A percentile compares a stretch with the other conserved stretches of the same genome.
Evolutionary conservation across 2,797 vertebrate species (phyloP).

Genomic region (Lateolabrax maculatus): DNA sequence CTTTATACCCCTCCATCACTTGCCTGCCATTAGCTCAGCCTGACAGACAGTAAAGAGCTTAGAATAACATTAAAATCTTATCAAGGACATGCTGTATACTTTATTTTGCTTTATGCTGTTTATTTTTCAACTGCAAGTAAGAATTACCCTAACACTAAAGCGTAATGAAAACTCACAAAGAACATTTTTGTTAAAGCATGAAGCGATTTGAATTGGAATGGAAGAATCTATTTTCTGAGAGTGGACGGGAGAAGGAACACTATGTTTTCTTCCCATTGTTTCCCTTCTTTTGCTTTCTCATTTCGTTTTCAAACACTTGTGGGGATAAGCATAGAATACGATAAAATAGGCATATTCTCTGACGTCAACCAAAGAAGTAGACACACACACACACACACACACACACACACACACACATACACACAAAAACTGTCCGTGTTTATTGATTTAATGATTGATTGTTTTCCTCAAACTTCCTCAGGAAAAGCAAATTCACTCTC

Average conservation of each 20-base stretch:
- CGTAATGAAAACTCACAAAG: neutral
- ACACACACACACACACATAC: neutral
- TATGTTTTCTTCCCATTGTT: neutral
- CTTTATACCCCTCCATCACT: slow-evolving; percentile 50
- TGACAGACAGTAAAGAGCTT: slow-evolving; percentile 47
- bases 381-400: no score
- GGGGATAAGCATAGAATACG: slow-evolving; percentile 2
- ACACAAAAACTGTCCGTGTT: slow-evolving; percentile 31
- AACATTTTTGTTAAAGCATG: slow-evolving; percentile 3
- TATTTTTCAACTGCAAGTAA: neutral
- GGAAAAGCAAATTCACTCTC: slow-evolving; percentile 43
- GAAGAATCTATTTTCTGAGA: neutral
- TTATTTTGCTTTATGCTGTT: slow-evolving; percentile 11
- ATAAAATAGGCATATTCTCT: slow-evolving; percentile 38
- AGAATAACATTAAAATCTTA: slow-evolving; percentile 38
- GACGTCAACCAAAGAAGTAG: slow-evolving; percentile 41
- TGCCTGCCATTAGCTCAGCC: slow-evolving; percentile 37
- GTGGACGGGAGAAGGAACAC: neutral
- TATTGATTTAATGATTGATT: slow-evolving; percentile 54
- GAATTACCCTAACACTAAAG: neutral
- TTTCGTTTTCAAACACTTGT: slow-evolving; percentile 24
- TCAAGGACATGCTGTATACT: slow-evolving; percentile 21
- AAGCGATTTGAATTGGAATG: neutral
- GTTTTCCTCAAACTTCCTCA: slow-evolving; percentile 59
- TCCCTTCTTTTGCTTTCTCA: neutral